Base-by-base conservation (phyloP, 2,797 vertebrate species). In the Pristis pectinata region DNA sequence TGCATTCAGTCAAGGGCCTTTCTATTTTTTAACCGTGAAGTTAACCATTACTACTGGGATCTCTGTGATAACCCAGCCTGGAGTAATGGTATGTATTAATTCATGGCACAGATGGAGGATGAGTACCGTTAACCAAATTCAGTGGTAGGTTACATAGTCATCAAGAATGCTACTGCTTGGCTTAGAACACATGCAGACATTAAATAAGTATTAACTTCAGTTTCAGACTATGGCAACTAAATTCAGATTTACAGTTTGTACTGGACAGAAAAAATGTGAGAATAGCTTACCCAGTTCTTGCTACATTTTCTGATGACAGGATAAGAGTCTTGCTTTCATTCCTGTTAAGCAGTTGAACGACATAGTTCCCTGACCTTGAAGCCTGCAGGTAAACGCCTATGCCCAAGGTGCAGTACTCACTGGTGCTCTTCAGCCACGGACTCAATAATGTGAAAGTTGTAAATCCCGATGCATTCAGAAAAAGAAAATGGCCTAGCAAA, bases 371-470 rank as follows among this genome's bases (percentile, higher is more conserved):
- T 0, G 76, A 96, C 41, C 96, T 96, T 83, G 96, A 97, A 83
- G 96, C 92, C 93, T 96, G 96, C 64, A 96, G 96, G 94, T 97
- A 97, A 67, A 98, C 97, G 0, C 97, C 97, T 91, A 97, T 96
- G 27, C 97, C 97, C 95, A 98, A 95, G 0, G 95, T 80, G 37
- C 97, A 98, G 17, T 96, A 96, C 74, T 97, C 96, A 0, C 96
- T 97, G 95, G 59, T 96, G 96, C 97, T 98, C 82, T 96, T 96
- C 96, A 98, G 96, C 97, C 97, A 98, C 0, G 97, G 97, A 83
- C 97, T 98, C 95, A 97, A 95, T 95, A 98, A 96, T 94, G 96
- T 67, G 0, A 97, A 97, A 49, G 95, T 97, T 6, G 30, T 95
- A 83, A 95, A 95, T 8, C 96, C 96, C 0, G 97, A 97, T 0